These are phyloP conservation scores for Zoanthus sansibaricus DNA, from an alignment of 92 coral and sea anemone species.

Conservation along the genomic window DNA sequence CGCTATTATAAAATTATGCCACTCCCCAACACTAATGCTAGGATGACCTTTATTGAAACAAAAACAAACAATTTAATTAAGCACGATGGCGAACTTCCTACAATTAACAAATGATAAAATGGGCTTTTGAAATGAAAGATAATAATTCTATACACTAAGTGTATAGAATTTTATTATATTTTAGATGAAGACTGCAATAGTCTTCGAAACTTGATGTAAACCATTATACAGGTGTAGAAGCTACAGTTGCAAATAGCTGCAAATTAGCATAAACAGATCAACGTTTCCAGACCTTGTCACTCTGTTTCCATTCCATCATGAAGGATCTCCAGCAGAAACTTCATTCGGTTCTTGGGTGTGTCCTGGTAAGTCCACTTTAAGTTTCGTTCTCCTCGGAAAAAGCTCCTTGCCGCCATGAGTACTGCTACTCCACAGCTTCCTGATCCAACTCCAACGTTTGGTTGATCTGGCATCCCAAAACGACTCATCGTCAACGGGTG, in stretches of 20 bases:
- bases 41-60: slow-evolving; percentile 1
- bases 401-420: slow-evolving; percentile 52
- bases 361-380: slow-evolving; percentile 34
- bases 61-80: background rate
- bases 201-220: slow-evolving; percentile 6
- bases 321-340: slow-evolving; percentile 40
- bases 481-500: slow-evolving; percentile 21
- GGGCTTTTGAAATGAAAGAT: slow-evolving; percentile 1
- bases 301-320: slow-evolving; percentile 16
- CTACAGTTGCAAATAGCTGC: background rate
- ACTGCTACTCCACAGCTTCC: slow-evolving; percentile 64
- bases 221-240: background rate
- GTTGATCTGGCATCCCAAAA: slow-evolving; percentile 58
- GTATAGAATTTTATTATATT: background rate
- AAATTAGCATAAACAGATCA: slow-evolving; percentile 2
- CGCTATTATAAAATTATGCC: background rate
- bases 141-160: background rate
- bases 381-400: slow-evolving; percentile 22
- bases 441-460: slow-evolving; percentile 43
- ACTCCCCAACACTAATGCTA: background rate
- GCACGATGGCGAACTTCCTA: slow-evolving; percentile 6
- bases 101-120: background rate
- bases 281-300: background rate
- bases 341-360: slow-evolving; percentile 11
- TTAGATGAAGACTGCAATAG: slow-evolving; percentile 1